A percentile compares a stretch with the other conserved stretches of the same genome.
Evolutionary conservation across 2,888 invertebrate species (phyloP).

Genomic region (Eretmocerus hayati): DNA sequence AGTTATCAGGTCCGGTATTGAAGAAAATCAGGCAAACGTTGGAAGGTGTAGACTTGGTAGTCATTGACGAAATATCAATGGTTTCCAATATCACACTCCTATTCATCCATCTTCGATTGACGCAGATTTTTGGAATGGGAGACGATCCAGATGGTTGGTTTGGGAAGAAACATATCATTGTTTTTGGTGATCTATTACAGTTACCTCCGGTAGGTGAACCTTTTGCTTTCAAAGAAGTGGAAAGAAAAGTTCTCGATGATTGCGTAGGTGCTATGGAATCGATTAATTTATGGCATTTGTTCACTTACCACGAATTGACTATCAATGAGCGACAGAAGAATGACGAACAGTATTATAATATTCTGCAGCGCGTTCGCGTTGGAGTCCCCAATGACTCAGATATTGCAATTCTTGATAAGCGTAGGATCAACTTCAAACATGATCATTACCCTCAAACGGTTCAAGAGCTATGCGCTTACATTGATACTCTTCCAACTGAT

Average conservation of each 20-base stretch:
- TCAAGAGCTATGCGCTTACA: not conserved
- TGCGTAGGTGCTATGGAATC: not conserved
- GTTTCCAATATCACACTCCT: conserved; percentile 27
- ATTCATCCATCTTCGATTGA: conserved; percentile 29
- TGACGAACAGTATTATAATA: too few species aligned
- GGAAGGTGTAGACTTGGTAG: conserved; percentile 31
- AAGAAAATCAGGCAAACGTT: conserved; percentile 28
- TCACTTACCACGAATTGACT: conserved; percentile 31
- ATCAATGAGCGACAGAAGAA: too few species aligned
- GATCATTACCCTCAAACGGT: too few species aligned
- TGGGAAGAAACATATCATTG: conserved; percentile 30
- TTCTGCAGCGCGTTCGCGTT: not conserved
- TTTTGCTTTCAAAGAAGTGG: too few species aligned
- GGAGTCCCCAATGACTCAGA: conserved; percentile 8
- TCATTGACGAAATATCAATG: conserved; percentile 31
- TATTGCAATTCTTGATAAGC: too few species aligned
- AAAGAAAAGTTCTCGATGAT: conserved; percentile 24
- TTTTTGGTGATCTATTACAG: conserved; percentile 35
- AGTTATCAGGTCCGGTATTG: conserved; percentile 28
- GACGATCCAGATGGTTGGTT: conserved; percentile 33
- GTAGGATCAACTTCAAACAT: too few species aligned
- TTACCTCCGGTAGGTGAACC: too few species aligned
- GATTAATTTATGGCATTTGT: conserved; percentile 29
- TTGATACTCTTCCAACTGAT: not conserved
- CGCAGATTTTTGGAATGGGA: conserved; percentile 30